These are phyloP conservation scores for Leptinotarsa defecta DNA, from an alignment of 1,140 invertebrate species.

Conservation along the genomic window DNA sequence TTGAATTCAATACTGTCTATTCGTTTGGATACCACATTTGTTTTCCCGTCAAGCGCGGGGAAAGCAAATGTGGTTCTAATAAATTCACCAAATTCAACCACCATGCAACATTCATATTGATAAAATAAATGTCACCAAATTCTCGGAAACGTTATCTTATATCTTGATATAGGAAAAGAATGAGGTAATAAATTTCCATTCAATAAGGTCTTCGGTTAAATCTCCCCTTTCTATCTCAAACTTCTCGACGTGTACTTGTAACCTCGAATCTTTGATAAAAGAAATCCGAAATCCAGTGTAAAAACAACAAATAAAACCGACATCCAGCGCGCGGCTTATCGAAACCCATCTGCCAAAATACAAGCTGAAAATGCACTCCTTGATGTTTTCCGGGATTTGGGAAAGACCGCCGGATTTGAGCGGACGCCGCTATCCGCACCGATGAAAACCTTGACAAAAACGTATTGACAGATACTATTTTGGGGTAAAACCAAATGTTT, in stretches of 20 bases:
- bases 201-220: conserved; percentile 9
- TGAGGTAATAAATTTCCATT: conserved; percentile 21
- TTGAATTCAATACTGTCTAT: too few relatives aligned
- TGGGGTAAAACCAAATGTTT: background rate
- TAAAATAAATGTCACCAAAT: background rate
- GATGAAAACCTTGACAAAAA: conserved; percentile 3
- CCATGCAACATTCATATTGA: background rate
- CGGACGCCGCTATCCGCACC: background rate
- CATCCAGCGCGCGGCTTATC: conserved; percentile 8
- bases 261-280: conserved; percentile 11
- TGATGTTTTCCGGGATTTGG: conserved; percentile 14
- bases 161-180: conserved; percentile 12
- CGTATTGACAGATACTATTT: background rate
- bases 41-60: too few relatives aligned
- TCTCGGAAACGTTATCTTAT: conserved; percentile 4
- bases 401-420: background rate
- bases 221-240: conserved; percentile 3
- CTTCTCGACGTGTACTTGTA: background rate
- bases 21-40: too few relatives aligned
- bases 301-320: conserved; percentile 25
- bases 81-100: background rate
- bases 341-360: conserved; percentile 26
- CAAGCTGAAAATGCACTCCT: conserved; percentile 26
- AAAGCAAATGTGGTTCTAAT: background rate
- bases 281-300: conserved; percentile 18